Base-by-base conservation (phyloP, 2,888 invertebrate species). In the Troilus luridus region DNA sequence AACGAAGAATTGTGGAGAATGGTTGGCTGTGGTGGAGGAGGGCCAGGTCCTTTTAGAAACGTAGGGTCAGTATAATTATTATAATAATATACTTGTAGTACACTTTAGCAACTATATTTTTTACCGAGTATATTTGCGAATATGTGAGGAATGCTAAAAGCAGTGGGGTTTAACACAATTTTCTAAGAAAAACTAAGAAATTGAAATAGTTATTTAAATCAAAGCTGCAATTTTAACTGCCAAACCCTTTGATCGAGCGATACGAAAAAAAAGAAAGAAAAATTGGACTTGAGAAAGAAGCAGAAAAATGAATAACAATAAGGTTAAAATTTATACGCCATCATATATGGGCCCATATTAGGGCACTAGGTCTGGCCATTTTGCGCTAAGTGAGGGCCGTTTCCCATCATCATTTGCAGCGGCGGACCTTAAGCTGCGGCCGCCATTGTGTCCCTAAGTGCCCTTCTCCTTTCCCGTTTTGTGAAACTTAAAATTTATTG, bases 331-430 rank as follows among this genome's bases (percentile, higher is more conserved):
- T 72, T 27, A 72, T 72, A 0, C 9, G 27, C 0, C 27, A 72
- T 72, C 72, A 72, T 72, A 72, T 72, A 72, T 72, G 27, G 72
- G 72, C 27, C 17, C 6, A 72, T 72, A 72, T 72, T 72, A 72
- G 72, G 72, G 72, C 72, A 72, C 72, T 72, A 27, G 72, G 72
- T 7, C 17, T 72, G 72, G 72, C 72, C 72, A 72, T 72, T 72
- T 72, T 72, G 72, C 17, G 72, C 72, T 72, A 72, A 72, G 72
- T 72, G 72, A 72, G 72, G 72, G 72, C 17, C 72, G 72, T 72
- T 72, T 72, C 72, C 72, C 72, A 72, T 72, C 72, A 72, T 72
- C 72, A 72, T 72, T 72, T 72, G 72, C 72, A 72, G 27, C 72
- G 72, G 72, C 27, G 72, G 72, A 72, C 72, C 72, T 72, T 72